Evolutionary conservation across 2,113 vertebrate genomes (phyloP), one percentile per base, ranked within the genome.

Genomic region (Sylvilagus bachmani): DNA sequence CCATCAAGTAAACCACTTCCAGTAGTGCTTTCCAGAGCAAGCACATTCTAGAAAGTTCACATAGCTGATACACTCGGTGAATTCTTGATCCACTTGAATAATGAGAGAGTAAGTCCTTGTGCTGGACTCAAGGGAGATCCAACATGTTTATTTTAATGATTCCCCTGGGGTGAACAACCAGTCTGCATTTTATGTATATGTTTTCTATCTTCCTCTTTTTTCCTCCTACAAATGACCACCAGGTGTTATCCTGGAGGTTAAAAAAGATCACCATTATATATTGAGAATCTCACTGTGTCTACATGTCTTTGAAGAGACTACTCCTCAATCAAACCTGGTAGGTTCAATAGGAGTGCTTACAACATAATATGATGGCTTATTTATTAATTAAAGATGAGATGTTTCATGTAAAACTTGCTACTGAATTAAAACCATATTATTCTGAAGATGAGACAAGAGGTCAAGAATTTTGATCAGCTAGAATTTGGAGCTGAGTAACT

Each of bases 31-130:
- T 71, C 9, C 21, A 81, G 17, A 25, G 29, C 44, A 31, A 92
- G 9, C 53, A 44, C 4, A 69, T 75, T 53, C 29, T 83, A 77
- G 38, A 73, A 93, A 36, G 25, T 89, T 73, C 27, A 55, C 29
- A 79, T 36, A 33, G 24, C 17, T 44, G 36, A 85, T 29, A 55
- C 4, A 75, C 1, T 89, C 74, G n/a, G 0, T 64, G 61, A 90
- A 87, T 84, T 66, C 69, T 58, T 64, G 70, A 64, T 67, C 36
- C 22, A 22, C 17, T 84, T 53, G 90, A 75, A 75, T 92, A 82
- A 92, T n/a, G 17, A 92, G 7, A 94, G 22, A 81, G 19, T 33
- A 73, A 71, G 19, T 53, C 13, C 33, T 77, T 90, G 10, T 11
- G 79, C n/a, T 90, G 51, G 62, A 73, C 61, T 22, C 38, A 61